Evolutionary conservation across 2,888 invertebrate species (phyloP), one percentile per base, ranked within the genome.

Genomic region (Panorpa germanica): DNA sequence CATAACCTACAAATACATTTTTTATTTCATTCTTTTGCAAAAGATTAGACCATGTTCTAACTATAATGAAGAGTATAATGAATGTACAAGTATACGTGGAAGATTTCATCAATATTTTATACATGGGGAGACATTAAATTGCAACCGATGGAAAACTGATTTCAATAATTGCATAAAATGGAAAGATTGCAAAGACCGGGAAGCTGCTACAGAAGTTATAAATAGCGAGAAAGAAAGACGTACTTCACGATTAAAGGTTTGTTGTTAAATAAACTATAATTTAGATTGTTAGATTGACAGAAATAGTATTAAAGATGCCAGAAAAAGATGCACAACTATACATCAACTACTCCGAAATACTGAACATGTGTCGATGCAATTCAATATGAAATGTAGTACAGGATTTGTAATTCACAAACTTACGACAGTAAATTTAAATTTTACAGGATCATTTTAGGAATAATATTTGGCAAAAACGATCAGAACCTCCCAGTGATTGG

Each of bases 61-160:
- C n/a, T 88, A 88, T 45, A 63, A 74, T 42, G 76, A 73, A 30
- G 86, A 88, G 56, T 82, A 80, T 45, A 59, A 61, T 13, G 83
- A 86, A 39, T 88, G 88, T 48, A 71, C 56, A 29, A 72, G 77
- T 40, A 55, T 80, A 12, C 68, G 56, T 50, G 75, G 64, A 1
- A 61, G 85, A 38, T 82, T 88, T 43, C 74, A 90, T 48, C 90
- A 90, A 52, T 76, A 82, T 48, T 91, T 85, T 47, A 63, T 86
- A 34, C 61, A 61, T 52, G 90, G 90, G 1, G 57, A 76, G 44
- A 50, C 56, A 1, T 31, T 63, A 5, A 76, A 88, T 46, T 91
- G 90, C 46, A 57, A 59, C 3, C 70, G 73, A 40, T 88, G 86
- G 86, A 66, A 76, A 42, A 61, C 56, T 31, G 85, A 88, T 50